Conservation (phyloP, 2,888 invertebrate species). For the Archips xylosteana region DNA sequence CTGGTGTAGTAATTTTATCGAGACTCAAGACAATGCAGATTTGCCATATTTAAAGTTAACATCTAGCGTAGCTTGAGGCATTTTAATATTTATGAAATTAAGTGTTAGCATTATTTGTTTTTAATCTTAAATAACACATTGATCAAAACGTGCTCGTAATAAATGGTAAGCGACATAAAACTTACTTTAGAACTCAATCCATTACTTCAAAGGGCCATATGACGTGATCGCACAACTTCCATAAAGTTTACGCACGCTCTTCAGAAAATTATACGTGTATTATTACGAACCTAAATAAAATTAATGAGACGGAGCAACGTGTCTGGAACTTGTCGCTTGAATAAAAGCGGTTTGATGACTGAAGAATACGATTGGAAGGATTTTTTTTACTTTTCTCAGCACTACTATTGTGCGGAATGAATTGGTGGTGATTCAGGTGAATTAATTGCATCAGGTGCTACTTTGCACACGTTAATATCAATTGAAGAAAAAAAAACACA, state of each 20-base stretch:
- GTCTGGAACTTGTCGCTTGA: not conserved
- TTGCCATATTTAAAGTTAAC: too few species aligned
- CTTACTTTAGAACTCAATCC: conserved; percentile 11
- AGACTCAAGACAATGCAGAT: too few species aligned
- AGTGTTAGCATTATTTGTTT: not conserved
- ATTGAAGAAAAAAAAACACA: too few species aligned
- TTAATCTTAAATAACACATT: not conserved
- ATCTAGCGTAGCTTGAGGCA: too few species aligned
- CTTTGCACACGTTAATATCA: too few species aligned
- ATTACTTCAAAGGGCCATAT: conserved; percentile 23
- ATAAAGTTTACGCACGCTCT: conserved; percentile 16
- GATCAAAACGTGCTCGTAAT: not conserved
- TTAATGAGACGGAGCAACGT: conserved; percentile 5
- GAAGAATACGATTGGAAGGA: not conserved
- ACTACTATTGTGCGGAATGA: not conserved
- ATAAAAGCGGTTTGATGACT: not conserved
- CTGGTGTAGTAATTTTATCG: too few species aligned
- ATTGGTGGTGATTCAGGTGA: too few species aligned
- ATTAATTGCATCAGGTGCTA: too few species aligned
- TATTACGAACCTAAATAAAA: conserved; percentile 16
- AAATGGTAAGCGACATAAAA: not conserved
- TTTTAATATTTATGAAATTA: not conserved
- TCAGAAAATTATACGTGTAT: conserved; percentile 17
- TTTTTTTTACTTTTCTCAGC: not conserved
- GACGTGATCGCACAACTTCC: conserved; percentile 21